Evolutionary conservation across 1,140 invertebrate species (phyloP).

Genomic region (Drosophila serrata): DNA sequence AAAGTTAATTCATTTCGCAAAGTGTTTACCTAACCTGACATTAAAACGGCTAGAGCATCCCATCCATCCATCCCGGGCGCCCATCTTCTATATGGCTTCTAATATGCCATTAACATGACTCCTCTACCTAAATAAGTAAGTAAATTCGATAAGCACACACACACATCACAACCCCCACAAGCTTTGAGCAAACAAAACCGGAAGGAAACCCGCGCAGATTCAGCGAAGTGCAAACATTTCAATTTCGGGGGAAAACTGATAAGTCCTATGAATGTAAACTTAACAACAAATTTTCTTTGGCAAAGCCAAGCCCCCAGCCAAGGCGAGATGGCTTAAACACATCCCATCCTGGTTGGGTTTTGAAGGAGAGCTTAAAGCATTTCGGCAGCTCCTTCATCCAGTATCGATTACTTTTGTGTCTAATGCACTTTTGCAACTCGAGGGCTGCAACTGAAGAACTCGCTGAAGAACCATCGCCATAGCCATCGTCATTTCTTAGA

Average conservation of each 20-base stretch:
- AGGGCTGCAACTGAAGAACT: constrained; percentile 12
- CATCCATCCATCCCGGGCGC: constrained; percentile 5
- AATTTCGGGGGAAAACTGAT: constrained; percentile 79
- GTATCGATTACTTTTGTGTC: constrained; percentile 70
- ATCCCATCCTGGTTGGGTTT: background rate
- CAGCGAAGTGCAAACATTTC: constrained; percentile 80
- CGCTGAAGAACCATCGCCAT: background rate
- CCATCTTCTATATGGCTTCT: constrained; percentile 23
- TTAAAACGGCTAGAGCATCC: constrained; percentile 73
- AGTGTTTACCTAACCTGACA: constrained; percentile 80
- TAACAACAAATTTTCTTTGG: constrained; percentile 17
- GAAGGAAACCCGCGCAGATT: constrained; percentile 75
- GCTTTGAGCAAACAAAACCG: constrained; percentile 52
- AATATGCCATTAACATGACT: constrained; percentile 56
- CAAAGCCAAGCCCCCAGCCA: constrained; percentile 15
- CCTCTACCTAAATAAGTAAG: constrained; percentile 53
- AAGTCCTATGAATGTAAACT: constrained; percentile 78
- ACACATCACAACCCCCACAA: background rate
- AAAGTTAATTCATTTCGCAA: constrained; percentile 82
- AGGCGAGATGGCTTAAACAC: constrained; percentile 49
- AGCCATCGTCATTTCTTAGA: background rate
- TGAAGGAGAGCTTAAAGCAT: constrained; percentile 37
- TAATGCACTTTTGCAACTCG: constrained; percentile 72
- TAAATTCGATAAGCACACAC: constrained; percentile 72
- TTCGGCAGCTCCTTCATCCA: constrained; percentile 5